Conservation (phyloP, 2,888 invertebrate species). For the Cantharis rufa region DNA sequence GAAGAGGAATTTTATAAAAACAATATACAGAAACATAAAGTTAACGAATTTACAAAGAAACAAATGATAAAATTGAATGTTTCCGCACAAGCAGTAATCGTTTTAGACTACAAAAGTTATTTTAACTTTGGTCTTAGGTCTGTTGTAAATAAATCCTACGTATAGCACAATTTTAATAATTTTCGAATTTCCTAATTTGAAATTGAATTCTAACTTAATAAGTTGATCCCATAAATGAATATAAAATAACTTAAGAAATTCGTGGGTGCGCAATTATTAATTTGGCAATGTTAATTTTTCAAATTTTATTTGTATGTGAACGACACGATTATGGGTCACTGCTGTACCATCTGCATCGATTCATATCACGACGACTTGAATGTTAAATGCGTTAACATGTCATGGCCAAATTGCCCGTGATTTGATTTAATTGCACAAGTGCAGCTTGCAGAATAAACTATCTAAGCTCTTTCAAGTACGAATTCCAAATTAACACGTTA, state of each 20-base stretch:
- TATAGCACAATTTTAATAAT: not conserved
- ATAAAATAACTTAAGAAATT: not conserved
- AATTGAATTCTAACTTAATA: not conserved
- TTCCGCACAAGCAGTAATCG: not conserved
- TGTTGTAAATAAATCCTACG: not conserved
- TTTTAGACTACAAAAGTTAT: not conserved
- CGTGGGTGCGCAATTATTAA: not conserved
- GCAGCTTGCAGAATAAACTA: slow-evolving; percentile 7
- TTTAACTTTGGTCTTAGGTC: not conserved
- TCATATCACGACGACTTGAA: not conserved
- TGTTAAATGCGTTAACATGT: slow-evolving; percentile 3
- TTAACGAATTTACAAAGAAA: not conserved
- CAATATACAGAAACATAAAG: not conserved
- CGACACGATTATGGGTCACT: slow-evolving; percentile 26
- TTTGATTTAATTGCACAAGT: slow-evolving; percentile 27
- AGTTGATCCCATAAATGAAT: no score
- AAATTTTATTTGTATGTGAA: not conserved
- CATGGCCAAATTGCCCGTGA: slow-evolving; percentile 26
- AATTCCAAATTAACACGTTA: not conserved
- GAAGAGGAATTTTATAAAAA: not conserved
- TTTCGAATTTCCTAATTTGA: not conserved
- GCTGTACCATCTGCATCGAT: slow-evolving; percentile 32
- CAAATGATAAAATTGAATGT: not conserved
- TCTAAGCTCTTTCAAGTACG: not conserved
- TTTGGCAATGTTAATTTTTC: not conserved